Evolutionary conservation across 2,797 vertebrate genomes (phyloP).

Genomic region (Danio choprae): DNA sequence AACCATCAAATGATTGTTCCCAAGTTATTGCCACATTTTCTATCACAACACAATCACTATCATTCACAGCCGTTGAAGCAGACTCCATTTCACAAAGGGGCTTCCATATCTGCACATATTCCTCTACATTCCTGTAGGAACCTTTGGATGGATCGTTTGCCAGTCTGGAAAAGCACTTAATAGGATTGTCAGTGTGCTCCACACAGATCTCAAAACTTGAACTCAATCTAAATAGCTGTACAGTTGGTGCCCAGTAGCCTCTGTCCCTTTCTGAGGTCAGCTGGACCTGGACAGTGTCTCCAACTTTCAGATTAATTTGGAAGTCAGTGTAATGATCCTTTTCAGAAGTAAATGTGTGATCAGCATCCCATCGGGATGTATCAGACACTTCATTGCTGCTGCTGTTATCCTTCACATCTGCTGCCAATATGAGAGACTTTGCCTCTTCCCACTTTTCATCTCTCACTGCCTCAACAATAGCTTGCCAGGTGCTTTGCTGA

Average conservation of each 20-base stretch:
- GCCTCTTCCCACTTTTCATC: slow-evolving; percentile 65
- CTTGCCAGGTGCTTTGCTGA: slow-evolving; percentile 66
- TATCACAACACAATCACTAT: slow-evolving; percentile 76
- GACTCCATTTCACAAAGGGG: slow-evolving; percentile 82
- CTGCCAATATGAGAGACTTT: slow-evolving; percentile 45
- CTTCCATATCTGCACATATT: slow-evolving; percentile 77
- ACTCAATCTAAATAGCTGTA: slow-evolving; percentile 75
- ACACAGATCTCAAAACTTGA: slow-evolving; percentile 80
- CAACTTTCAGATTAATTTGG: slow-evolving; percentile 6
- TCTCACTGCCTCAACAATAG: slow-evolving; percentile 69
- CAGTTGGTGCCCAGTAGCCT: slow-evolving; percentile 74
- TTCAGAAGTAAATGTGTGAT: not conserved
- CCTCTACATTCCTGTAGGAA: slow-evolving; percentile 49
- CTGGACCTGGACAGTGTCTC: slow-evolving; percentile 65
- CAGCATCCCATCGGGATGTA: not conserved
- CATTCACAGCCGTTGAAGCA: slow-evolving; percentile 66
- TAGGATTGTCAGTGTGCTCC: slow-evolving; percentile 77
- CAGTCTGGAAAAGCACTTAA: slow-evolving; percentile 74
- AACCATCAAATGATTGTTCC: slow-evolving; percentile 60
- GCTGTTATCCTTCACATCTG: slow-evolving; percentile 38
- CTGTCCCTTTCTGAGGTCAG: slow-evolving; percentile 68
- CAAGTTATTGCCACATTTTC: slow-evolving; percentile 73
- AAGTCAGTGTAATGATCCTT: not conserved
- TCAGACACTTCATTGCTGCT: slow-evolving; percentile 64
- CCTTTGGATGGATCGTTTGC: slow-evolving; percentile 58